A percentile compares a stretch with the other conserved stretches of the same genome.
phyloP scores from a whole-genome alignment of 2,113 vertebrate genomes.

The Oreocharis arfaki region DNA sequence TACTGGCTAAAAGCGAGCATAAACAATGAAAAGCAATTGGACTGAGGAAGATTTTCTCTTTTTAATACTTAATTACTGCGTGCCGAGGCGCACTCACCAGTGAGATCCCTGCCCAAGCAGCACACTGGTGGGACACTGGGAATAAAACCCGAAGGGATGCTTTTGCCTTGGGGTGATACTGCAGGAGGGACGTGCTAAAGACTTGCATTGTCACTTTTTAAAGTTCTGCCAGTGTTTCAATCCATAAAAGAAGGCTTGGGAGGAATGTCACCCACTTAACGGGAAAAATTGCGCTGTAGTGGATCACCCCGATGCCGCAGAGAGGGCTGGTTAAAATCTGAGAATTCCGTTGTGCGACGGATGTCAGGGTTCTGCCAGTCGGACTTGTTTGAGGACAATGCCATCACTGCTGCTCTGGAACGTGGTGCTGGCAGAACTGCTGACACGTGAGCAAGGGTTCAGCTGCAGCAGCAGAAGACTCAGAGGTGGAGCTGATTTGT shows the following conservation, averaged over 20 bases:
- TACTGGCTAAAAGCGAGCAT: not conserved
- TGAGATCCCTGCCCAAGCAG: not conserved
- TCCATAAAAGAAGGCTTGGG: not conserved
- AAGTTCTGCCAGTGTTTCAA: not conserved
- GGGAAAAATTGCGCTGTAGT: not conserved
- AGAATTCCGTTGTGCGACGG: fast-evolving
- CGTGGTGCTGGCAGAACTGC: not conserved
- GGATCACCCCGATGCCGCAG: not conserved
- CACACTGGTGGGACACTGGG: not conserved
- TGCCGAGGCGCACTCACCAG: not conserved
- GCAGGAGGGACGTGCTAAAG: not conserved
- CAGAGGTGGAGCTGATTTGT: not conserved
- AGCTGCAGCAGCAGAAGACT: not conserved
- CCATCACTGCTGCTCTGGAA: not conserved
- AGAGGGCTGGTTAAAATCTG: not conserved
- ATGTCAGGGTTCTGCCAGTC: not conserved
- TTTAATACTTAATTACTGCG: not conserved
- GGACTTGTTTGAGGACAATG: not conserved
- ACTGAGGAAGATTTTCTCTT: not conserved
- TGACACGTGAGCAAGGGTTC: not conserved
- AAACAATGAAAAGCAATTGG: not conserved
- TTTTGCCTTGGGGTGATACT: not conserved
- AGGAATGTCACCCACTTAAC: fast-evolving
- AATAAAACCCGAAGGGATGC: not conserved
- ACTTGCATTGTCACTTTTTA: not conserved